Evolutionary conservation across 2,113 vertebrate species (phyloP).

Genomic region (Upupa epops): DNA sequence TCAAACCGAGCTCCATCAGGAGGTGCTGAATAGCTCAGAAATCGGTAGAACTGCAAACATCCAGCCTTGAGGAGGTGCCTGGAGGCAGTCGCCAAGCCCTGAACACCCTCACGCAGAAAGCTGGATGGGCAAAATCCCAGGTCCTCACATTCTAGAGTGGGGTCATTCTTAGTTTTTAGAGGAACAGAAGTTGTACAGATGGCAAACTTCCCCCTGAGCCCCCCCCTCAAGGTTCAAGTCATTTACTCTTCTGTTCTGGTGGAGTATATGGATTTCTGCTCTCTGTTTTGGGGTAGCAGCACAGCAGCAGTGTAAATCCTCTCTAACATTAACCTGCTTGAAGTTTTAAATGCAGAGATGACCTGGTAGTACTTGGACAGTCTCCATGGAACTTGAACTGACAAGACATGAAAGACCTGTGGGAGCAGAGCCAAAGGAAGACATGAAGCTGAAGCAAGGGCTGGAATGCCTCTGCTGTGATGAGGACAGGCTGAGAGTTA

Average conservation of each 20-base stretch:
- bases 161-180: not conserved
- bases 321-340: not conserved
- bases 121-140: not conserved
- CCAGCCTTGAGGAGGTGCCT: not conserved
- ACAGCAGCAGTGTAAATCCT: not conserved
- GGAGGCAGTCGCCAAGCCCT: not conserved
- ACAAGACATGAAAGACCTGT: not conserved
- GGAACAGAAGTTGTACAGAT: not conserved
- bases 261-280: not conserved
- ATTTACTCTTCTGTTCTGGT: not conserved
- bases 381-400: not conserved
- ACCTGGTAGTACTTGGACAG: not conserved
- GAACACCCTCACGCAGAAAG: not conserved
- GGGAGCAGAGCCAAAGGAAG: not conserved
- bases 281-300: not conserved
- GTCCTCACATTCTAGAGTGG: not conserved
- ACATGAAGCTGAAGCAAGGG: not conserved
- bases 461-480: not conserved
- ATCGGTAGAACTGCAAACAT: not conserved
- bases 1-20: not conserved
- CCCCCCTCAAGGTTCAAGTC: not conserved
- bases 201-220: not conserved
- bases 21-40: not conserved
- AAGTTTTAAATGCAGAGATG: not conserved
- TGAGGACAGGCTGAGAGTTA: not conserved